Percentiles rank a stretch among this genome's conserved stretches.
These are phyloP conservation scores for Epicauta chinensis DNA, from an alignment of 1,140 invertebrate genomes.

Conservation along the genomic window DNA sequence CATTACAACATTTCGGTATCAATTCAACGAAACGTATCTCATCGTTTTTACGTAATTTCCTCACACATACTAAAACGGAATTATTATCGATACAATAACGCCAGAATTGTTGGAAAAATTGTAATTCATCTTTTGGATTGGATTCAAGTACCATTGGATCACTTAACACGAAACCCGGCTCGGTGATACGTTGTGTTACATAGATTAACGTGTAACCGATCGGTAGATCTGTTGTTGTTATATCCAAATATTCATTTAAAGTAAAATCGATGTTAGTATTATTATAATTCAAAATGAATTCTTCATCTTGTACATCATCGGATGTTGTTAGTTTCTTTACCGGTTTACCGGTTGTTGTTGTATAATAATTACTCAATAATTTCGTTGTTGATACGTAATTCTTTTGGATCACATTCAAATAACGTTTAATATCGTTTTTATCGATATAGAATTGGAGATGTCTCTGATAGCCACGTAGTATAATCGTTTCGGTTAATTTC, in stretches of 20 bases:
- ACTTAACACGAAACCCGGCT: constrained; percentile 18
- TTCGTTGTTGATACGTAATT: constrained; percentile 16
- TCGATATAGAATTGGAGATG: constrained; percentile 28
- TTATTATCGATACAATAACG: constrained; percentile 28
- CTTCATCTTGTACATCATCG: neutral
- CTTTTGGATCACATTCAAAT: constrained; percentile 23
- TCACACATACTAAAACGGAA: constrained; percentile 28
- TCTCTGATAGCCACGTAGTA: constrained; percentile 13
- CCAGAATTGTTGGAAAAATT: constrained; percentile 30
- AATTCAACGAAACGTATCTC: constrained; percentile 27
- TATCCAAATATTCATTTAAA: constrained; percentile 13
- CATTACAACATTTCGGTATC: constrained; percentile 27
- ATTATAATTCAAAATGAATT: constrained; percentile 4
- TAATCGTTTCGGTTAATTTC: constrained; percentile 20
- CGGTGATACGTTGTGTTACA: constrained; percentile 21
- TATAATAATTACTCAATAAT: constrained; percentile 22
- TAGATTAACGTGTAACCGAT: constrained; percentile 27
- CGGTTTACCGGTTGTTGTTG: constrained; percentile 20
- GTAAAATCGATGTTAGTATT: constrained; percentile 6
- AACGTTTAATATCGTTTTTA: constrained; percentile 19
- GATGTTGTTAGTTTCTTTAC: constrained; percentile 12
- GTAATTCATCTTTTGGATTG: constrained; percentile 26
- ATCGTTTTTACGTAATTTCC: constrained; percentile 18
- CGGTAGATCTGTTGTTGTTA: constrained; percentile 14
- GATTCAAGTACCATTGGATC: constrained; percentile 13